Percentiles rank a stretch among this genome's conserved stretches.
Evolutionary conservation across 2,888 invertebrate genomes (phyloP).

Genomic region (Therioaphis trifolii): DNA sequence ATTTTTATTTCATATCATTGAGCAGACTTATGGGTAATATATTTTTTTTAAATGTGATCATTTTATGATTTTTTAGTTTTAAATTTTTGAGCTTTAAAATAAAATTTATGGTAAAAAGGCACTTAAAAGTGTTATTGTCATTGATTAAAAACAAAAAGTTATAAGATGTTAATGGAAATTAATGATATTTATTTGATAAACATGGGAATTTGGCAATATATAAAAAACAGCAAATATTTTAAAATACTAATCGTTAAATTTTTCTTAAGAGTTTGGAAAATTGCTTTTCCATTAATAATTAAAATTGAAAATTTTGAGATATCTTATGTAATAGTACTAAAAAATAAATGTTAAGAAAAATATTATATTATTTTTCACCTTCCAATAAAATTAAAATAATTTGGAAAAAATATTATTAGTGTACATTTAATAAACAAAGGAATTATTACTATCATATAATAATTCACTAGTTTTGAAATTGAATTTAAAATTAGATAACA

Average conservation of each 20-base stretch:
- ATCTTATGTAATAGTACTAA: not conserved
- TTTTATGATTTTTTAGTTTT: not conserved
- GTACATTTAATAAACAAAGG: slow-evolving; percentile 6
- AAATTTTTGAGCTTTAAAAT: slow-evolving; percentile 3
- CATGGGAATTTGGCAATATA: not conserved
- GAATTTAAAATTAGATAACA: not conserved
- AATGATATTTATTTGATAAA: not conserved
- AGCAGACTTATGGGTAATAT: not conserved
- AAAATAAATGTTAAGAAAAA: not conserved
- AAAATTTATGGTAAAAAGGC: slow-evolving; percentile 11
- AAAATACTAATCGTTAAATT: too few species aligned
- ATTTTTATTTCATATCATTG: slow-evolving; percentile 1
- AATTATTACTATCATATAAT: not conserved
- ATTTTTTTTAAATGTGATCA: not conserved
- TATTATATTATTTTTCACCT: not conserved
- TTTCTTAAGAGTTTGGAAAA: not conserved
- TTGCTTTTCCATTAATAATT: not conserved
- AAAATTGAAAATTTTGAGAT: not conserved
- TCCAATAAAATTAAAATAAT: slow-evolving; percentile 2
- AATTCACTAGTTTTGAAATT: slow-evolving; percentile 13
- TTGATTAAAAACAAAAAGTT: too few species aligned
- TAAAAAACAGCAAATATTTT: not conserved
- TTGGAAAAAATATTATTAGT: not conserved
- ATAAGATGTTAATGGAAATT: not conserved
- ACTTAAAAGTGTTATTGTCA: not conserved